A percentile compares a stretch with the other conserved stretches of the same genome.
Conservation (phyloP, 64 coral and sea anemone genomes). For the Montipora efflorescens region DNA sequence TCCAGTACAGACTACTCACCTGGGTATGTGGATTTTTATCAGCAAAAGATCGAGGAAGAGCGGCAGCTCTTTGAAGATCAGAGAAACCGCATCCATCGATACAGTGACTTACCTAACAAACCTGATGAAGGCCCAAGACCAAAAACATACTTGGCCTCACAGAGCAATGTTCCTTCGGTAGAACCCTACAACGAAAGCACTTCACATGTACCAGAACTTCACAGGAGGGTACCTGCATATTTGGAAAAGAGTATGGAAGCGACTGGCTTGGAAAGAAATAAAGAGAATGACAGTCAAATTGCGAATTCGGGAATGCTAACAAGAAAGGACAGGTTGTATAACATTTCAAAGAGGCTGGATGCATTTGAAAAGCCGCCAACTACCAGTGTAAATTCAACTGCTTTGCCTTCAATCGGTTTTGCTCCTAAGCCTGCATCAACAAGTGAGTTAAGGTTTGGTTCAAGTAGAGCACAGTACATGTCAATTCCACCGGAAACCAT, state of each 20-base stretch:
- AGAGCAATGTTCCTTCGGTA: background rate
- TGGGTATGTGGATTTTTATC: conserved; percentile 60
- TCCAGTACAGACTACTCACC: conserved; percentile 27
- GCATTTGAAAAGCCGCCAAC: conserved; percentile 15
- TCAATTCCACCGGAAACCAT: conserved; percentile 5
- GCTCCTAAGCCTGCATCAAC: conserved; percentile 16
- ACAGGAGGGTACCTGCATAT: no score
- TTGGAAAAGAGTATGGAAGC: background rate
- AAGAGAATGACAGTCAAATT: conserved; percentile 2
- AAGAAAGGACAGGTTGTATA: background rate
- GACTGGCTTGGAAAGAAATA: background rate
- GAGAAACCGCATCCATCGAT: conserved; percentile 8
- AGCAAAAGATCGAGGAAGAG: conserved; percentile 66
- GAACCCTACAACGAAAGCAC: background rate
- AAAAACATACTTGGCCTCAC: background rate
- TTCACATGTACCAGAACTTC: background rate
- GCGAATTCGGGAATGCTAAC: conserved; percentile 1
- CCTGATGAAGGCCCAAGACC: background rate
- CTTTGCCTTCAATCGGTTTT: background rate
- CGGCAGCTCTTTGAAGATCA: conserved; percentile 52
- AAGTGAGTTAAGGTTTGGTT: conserved; percentile 42
- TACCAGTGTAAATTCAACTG: background rate
- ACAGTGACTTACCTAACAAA: conserved; percentile 22
- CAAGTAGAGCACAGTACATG: conserved; percentile 46
- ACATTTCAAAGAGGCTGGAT: background rate